Evolutionary conservation across 1,140 invertebrate genomes (phyloP).

Genomic region (Zaprionus lachaisei): DNA sequence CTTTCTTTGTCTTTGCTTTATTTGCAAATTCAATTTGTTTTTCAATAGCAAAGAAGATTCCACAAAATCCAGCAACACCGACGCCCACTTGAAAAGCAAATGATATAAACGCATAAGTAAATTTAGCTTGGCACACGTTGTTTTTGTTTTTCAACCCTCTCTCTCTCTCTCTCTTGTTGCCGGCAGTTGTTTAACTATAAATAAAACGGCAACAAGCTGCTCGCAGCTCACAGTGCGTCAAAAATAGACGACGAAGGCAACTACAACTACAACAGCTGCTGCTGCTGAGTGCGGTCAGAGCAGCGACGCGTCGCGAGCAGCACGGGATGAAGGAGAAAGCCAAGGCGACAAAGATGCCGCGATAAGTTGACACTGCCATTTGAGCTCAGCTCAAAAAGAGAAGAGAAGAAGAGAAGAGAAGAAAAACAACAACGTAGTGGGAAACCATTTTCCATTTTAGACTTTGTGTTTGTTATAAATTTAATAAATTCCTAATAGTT

Average conservation of each 20-base stretch:
- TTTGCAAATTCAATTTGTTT: constrained; percentile 32
- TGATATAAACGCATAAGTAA: constrained; percentile 24
- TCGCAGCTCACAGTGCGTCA: constrained; percentile 36
- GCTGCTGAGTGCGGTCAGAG: no score
- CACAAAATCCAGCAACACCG: constrained; percentile 35
- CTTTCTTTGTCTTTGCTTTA: constrained; percentile 24
- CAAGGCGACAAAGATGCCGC: not conserved
- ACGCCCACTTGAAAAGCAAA: constrained; percentile 41
- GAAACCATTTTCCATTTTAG: not conserved
- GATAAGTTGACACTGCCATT: constrained; percentile 2
- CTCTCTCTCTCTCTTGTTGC: constrained; percentile 19
- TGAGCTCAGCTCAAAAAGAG: not conserved
- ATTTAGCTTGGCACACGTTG: constrained; percentile 34
- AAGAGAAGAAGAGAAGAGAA: no score
- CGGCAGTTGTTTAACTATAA: constrained; percentile 45
- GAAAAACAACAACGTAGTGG: not conserved
- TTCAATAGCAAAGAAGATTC: constrained; percentile 42
- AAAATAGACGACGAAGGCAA: constrained; percentile 46
- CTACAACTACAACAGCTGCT: not conserved
- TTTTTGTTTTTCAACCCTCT: constrained; percentile 4
- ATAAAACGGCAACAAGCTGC: constrained; percentile 54
- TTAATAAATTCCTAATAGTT: not conserved
- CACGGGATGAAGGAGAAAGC: constrained; percentile 5
- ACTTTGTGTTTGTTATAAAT: not conserved
- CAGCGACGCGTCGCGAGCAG: not conserved